Base-by-base conservation (phyloP, 1,140 invertebrate species). In the Catajapyx aquilonaris region DNA sequence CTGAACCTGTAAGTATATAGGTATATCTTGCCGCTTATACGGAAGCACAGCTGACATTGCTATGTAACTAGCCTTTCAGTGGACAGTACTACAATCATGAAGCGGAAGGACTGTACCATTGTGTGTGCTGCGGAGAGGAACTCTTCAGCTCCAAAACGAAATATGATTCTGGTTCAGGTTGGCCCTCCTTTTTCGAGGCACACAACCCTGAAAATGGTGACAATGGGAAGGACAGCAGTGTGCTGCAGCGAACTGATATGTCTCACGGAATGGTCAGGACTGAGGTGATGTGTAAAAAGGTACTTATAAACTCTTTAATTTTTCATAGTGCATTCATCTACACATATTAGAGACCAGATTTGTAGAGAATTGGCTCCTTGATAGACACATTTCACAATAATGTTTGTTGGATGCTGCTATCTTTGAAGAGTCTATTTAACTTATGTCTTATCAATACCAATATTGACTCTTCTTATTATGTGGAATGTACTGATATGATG, bases 121-220 rank as follows among this genome's bases (percentile, higher is more conserved):
- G 55, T 34, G 44, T 48, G 10, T 55, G 53, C 38, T 57, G 55
- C 46, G 53, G 50, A 20, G 23, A 44, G 7, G 47, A 48, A 21
- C 40, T 55, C 13, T 56, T 55, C 40, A 49, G 42, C 51, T 54
- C n/a, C n/a, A n/a, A n/a, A n/a, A n/a, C n/a, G n/a, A 73, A 72
- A 51, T 72, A 60, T 48, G 59, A 70, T 45, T 65, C 65, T 11
- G 57, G 59, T 11, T 69, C 64, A 36, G 69, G 69, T 9, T 72
- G 69, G 69, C 69, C 70, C 5, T 59, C 68, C 19, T 72, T 73
- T 49, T 61, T 48, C 39, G 61, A 67, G 51, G 60, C 65, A 21
- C 44, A 64, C 2, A 51, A 61, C 40, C 51, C 54, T 30, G 53
- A 56, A 19, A 28, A 37, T 17, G 17, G 17, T 28, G 23, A 9